phyloP scores from a whole-genome alignment of 2,113 vertebrate genomes.

The Mastomys natalensis region DNA sequence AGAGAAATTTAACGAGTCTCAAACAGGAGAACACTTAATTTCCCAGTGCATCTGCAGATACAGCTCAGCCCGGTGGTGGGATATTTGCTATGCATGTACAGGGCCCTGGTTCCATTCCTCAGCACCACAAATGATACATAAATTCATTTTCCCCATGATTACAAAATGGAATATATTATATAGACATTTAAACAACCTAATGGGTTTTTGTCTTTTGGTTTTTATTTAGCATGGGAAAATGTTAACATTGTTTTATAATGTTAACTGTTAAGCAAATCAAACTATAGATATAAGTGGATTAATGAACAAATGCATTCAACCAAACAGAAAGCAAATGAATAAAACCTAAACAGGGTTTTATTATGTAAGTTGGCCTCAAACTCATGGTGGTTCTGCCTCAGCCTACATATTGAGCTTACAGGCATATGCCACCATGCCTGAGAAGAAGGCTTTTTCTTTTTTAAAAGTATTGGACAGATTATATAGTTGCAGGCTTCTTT shows the following conservation, averaged over 20 bases:
- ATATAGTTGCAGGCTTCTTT: constrained; percentile 41
- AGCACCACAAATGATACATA: not conserved
- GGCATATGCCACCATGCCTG: not conserved
- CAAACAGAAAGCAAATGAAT: constrained; percentile 30
- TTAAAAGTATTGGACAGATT: not conserved
- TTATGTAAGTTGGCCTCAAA: not conserved
- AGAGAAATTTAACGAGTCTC: not conserved
- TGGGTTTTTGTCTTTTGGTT: not conserved
- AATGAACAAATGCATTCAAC: constrained; percentile 22
- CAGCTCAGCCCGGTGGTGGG: not conserved
- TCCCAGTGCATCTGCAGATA: not conserved
- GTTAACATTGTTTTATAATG: not conserved
- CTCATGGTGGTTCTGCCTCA: not conserved
- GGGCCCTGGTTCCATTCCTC: not conserved
- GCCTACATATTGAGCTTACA: not conserved
- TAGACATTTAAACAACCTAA: constrained; percentile 48
- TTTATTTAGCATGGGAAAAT: constrained; percentile 36
- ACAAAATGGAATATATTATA: not conserved
- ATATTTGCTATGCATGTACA: not conserved
- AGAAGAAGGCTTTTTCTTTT: not conserved
- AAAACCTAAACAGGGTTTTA: not conserved
- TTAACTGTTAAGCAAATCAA: constrained; percentile 53
- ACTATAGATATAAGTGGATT: not conserved
- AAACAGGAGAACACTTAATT: constrained; percentile 43
- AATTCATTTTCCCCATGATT: not conserved